phyloP scores from a whole-genome alignment of 2,797 vertebrate genomes.

The Bovichtus variegatus region DNA sequence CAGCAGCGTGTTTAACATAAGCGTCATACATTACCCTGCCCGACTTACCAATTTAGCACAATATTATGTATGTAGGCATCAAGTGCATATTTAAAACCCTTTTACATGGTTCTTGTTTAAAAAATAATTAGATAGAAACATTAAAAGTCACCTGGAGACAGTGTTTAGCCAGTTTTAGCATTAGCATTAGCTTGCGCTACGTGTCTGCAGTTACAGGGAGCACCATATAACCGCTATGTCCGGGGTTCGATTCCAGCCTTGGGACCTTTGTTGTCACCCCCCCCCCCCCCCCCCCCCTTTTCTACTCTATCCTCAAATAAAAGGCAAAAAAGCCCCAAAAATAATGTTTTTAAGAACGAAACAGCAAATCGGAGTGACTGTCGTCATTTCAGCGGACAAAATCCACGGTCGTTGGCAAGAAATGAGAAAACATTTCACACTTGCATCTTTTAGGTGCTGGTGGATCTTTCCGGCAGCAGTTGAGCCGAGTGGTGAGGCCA shows the following conservation, averaged over 20 bases:
- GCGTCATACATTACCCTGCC: no score
- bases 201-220: not conserved
- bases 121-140: not conserved
- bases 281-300: no score
- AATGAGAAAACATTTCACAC: not conserved
- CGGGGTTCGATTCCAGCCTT: no score
- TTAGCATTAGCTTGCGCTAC: not conserved
- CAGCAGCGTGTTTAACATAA: no score
- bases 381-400: not conserved
- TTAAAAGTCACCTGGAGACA: not conserved
- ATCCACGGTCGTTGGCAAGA: no score
- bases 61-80: not conserved
- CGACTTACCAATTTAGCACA: not conserved
- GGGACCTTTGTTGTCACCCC: no score
- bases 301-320: no score
- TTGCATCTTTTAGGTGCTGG: constrained; percentile 55
- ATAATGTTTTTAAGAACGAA: no score
- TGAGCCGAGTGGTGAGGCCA: constrained; percentile 84
- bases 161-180: not conserved
- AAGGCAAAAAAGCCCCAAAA: no score
- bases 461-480: constrained; percentile 81
- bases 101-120: not conserved
- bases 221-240: no score
- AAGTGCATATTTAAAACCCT: no score
- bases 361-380: no score